phyloP scores from a whole-genome alignment of 2,888 invertebrate genomes.

The Anagyrus pseudococci region DNA sequence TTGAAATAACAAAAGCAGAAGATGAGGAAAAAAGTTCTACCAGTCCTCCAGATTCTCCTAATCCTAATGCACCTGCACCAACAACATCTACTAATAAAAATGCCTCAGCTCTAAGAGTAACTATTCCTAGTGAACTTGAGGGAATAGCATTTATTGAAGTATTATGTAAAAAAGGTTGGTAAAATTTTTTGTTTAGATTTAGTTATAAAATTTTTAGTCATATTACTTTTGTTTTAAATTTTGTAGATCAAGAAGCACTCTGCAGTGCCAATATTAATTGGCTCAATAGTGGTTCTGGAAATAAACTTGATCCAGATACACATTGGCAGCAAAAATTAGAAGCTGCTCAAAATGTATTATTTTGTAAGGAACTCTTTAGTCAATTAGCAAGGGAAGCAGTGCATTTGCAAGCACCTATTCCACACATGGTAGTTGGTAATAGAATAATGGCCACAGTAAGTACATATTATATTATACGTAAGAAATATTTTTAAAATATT shows the following conservation, averaged over 20 bases:
- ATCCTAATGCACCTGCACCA: slow-evolving; percentile 62
- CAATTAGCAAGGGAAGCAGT: slow-evolving; percentile 95
- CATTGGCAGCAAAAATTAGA: slow-evolving; percentile 98
- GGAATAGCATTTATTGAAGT: slow-evolving; percentile 97
- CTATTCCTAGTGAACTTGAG: slow-evolving; percentile 92
- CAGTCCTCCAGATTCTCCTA: slow-evolving; percentile 66
- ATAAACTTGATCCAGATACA: slow-evolving; percentile 75
- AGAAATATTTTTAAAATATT: too few species aligned
- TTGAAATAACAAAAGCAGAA: slow-evolving; percentile 95
- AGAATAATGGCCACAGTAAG: slow-evolving; percentile 92
- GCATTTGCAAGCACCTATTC: slow-evolving; percentile 89
- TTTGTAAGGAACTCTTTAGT: slow-evolving; percentile 95
- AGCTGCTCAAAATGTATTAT: slow-evolving; percentile 94
- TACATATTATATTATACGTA: neutral
- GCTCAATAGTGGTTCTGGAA: slow-evolving; percentile 74
- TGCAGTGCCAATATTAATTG: slow-evolving; percentile 84
- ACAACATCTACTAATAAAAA: slow-evolving; percentile 63
- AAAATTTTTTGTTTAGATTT: too few species aligned
- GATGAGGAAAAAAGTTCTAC: slow-evolving; percentile 68
- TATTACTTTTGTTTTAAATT: too few species aligned
- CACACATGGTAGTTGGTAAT: slow-evolving; percentile 96
- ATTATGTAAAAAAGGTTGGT: slow-evolving; percentile 92
- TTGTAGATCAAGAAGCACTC: slow-evolving; percentile 84
- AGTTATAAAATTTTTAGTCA: too few species aligned
- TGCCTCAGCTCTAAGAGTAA: slow-evolving; percentile 82